Evolutionary conservation across 2,797 vertebrate species (phyloP).

Genomic region (Melopsittacus undulatus): DNA sequence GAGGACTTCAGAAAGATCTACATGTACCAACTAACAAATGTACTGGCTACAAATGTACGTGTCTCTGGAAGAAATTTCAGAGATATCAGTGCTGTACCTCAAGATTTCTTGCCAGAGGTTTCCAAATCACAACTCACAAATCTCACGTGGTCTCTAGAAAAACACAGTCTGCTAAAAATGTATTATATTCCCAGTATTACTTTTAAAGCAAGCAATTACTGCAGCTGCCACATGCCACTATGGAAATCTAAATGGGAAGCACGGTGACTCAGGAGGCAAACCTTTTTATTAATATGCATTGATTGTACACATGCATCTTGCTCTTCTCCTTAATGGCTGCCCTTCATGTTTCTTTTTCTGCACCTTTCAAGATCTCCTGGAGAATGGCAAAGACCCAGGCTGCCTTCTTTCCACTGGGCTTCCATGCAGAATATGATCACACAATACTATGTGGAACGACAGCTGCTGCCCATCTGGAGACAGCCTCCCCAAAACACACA

Average conservation of each 20-base stretch:
- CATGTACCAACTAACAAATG: neutral
- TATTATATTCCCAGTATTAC: neutral
- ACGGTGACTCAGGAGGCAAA: neutral
- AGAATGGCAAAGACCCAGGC: neutral
- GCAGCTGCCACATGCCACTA: neutral
- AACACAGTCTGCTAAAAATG: neutral
- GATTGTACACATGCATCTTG: constrained; percentile 24
- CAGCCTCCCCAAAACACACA: neutral
- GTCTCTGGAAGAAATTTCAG: neutral
- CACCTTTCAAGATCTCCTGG: neutral
- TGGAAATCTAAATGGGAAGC: constrained; percentile 16
- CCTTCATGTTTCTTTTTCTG: neutral
- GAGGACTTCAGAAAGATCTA: neutral
- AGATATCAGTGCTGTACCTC: neutral
- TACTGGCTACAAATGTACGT: neutral
- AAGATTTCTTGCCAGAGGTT: neutral
- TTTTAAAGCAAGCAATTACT: constrained; percentile 18
- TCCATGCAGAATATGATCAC: neutral
- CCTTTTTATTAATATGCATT: constrained; percentile 14
- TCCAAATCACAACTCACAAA: neutral
- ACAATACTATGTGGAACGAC: neutral
- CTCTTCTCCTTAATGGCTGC: neutral
- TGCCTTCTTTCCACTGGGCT: accelerated
- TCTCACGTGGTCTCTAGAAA: neutral
- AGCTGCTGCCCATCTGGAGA: neutral